phyloP scores from a whole-genome alignment of 1,140 invertebrate genomes.

The Riptortus pedestris region DNA sequence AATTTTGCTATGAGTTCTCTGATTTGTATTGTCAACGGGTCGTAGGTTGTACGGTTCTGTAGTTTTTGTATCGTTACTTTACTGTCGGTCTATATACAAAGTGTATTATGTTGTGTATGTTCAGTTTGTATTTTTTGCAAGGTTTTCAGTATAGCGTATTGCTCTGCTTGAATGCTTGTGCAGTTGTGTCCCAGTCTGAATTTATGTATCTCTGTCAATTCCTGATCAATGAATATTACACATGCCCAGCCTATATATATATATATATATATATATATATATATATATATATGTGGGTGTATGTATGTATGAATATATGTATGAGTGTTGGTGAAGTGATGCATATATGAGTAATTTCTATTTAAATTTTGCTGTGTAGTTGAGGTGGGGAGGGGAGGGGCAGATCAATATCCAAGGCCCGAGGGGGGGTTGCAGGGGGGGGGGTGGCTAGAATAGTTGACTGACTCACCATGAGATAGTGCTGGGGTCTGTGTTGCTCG shows the following conservation, averaged over 20 bases:
- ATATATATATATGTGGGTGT: not conserved
- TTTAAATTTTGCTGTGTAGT: not conserved
- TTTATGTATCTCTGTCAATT: too few species aligned
- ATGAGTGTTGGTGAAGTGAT: not conserved
- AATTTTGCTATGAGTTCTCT: too few species aligned
- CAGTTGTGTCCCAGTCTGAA: not conserved
- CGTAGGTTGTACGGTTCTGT: too few species aligned
- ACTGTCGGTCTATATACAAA: too few species aligned
- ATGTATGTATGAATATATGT: not conserved
- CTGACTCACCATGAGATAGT: constrained; percentile 4
- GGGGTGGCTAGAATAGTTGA: not conserved
- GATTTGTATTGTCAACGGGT: too few species aligned
- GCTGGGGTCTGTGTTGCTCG: constrained; percentile 2
- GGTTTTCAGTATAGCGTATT: too few species aligned
- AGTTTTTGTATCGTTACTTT: too few species aligned
- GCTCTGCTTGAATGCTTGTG: not conserved
- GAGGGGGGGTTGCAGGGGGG: not conserved
- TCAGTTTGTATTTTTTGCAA: too few species aligned
- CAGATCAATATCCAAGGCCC: too few species aligned
- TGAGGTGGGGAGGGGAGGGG: not conserved
- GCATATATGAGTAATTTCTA: not conserved
- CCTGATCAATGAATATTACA: too few species aligned
- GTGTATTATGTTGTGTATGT: too few species aligned
- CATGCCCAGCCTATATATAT: not conserved
- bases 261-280: not conserved